Percentiles rank a stretch among this genome's conserved stretches.
Conservation (phyloP, 1,140 invertebrate genomes). For the Bradysia coprophila region DNA sequence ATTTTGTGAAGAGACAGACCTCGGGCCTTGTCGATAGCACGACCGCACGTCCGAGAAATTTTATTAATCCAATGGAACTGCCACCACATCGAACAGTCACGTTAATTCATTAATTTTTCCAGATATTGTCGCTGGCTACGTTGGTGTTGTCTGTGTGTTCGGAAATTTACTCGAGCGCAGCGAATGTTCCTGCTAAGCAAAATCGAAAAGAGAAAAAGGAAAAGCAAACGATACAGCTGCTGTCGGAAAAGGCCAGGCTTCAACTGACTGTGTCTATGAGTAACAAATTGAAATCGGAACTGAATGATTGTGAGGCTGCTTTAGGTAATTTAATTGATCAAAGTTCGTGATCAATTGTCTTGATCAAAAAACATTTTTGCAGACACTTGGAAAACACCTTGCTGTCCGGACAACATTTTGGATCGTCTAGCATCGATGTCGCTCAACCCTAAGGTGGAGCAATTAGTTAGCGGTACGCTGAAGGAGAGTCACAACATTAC, state of each 20-base stretch:
- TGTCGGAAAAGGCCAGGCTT: conserved; percentile 14
- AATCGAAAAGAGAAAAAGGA: conserved; percentile 13
- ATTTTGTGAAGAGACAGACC: not conserved
- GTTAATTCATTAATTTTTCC: conserved; percentile 1
- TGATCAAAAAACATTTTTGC: not conserved
- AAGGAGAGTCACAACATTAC: conserved; percentile 21
- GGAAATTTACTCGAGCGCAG: conserved; percentile 12
- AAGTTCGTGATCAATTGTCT: not conserved
- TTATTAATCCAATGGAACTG: not conserved
- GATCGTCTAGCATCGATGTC: conserved; percentile 22
- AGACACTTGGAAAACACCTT: conserved; percentile 18
- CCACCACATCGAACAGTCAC: not conserved
- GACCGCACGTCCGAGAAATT: not conserved
- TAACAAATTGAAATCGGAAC: conserved; percentile 17
- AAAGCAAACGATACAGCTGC: conserved; percentile 7
- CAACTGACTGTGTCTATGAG: conserved; percentile 16
- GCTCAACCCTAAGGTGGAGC: conserved; percentile 18
- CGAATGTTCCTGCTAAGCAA: conserved; percentile 1
- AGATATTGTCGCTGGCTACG: conserved; percentile 21
- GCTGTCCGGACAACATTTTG: conserved; percentile 13
- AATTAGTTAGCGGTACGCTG: conserved; percentile 17
- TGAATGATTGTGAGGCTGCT: conserved; percentile 15
- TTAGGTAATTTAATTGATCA: conserved; percentile 11
- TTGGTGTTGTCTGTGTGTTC: conserved; percentile 18
- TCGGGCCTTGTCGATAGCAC: not conserved